These are phyloP conservation scores for Stenurella melanura DNA, from an alignment of 2,888 invertebrate genomes.

Conservation along the genomic window DNA sequence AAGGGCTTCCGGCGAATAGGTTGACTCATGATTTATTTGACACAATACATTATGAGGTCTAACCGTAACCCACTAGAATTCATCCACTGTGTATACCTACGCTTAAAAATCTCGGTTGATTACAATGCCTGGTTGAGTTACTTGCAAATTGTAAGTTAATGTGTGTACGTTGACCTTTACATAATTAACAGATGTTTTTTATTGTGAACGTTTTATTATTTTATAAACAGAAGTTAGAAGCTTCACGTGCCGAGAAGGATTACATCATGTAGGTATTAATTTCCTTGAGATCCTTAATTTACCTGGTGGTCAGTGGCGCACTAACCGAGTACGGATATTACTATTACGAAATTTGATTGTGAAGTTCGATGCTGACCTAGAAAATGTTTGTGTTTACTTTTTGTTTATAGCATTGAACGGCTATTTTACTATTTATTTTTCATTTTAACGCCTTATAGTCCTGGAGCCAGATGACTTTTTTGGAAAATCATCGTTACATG, in stretches of 20 bases:
- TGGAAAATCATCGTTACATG: no score
- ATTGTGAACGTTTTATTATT: conserved; percentile 12
- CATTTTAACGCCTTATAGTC: no score
- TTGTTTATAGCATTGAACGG: no score
- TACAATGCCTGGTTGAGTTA: not conserved
- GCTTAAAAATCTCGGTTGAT: conserved; percentile 13
- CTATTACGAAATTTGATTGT: no score
- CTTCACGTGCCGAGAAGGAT: conserved; percentile 22
- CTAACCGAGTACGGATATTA: not conserved
- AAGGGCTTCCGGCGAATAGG: no score
- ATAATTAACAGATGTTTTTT: conserved; percentile 22
- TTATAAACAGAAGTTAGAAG: conserved; percentile 20
- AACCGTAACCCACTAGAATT: not conserved
- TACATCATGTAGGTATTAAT: conserved; percentile 26
- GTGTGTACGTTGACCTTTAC: conserved; percentile 23
- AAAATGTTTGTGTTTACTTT: no score
- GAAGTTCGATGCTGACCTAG: no score
- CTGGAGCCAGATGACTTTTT: no score
- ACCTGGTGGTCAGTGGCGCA: not conserved
- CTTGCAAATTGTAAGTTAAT: conserved; percentile 13
- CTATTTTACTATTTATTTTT: no score
- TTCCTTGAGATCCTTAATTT: conserved; percentile 21
- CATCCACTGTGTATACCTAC: not conserved
- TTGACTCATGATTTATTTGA: no score
- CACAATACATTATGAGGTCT: no score